Conservation (phyloP, 2,113 vertebrate genomes). For the Oophaga pumilio region DNA sequence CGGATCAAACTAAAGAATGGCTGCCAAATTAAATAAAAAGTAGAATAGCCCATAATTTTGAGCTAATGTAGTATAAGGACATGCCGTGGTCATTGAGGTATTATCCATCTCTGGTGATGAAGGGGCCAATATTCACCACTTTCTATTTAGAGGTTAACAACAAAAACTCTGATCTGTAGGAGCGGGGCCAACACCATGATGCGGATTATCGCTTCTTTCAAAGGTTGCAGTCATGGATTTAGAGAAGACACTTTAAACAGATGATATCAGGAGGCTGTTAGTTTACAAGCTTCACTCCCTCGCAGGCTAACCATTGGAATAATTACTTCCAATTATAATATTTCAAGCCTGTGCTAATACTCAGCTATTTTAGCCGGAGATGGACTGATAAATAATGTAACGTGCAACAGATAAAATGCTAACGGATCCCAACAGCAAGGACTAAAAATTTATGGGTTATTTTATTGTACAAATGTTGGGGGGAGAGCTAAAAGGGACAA, state of each 20-base stretch:
- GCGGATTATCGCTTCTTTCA: constrained; percentile 12
- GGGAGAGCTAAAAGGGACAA: neutral
- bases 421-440: neutral
- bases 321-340: constrained; percentile 50
- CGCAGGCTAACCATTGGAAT: constrained; percentile 45
- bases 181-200: neutral
- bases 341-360: constrained; percentile 46
- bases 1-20: too few relatives aligned
- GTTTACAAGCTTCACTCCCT: constrained; percentile 36
- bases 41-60: neutral
- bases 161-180: neutral
- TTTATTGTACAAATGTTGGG: neutral
- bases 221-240: constrained; percentile 34
- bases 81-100: neutral
- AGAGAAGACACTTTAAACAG: constrained; percentile 44
- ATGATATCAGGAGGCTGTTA: constrained; percentile 33
- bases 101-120: neutral
- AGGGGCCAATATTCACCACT: neutral
- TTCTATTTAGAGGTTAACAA: constrained; percentile 17
- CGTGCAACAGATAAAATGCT: constrained; percentile 31
- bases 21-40: neutral
- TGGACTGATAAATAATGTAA: constrained; percentile 30
- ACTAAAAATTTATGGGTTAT: neutral
- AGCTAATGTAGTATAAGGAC: neutral
- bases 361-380: constrained; percentile 22